phyloP scores from a whole-genome alignment of 2,797 vertebrate genomes.

The Crotalus adamanteus region DNA sequence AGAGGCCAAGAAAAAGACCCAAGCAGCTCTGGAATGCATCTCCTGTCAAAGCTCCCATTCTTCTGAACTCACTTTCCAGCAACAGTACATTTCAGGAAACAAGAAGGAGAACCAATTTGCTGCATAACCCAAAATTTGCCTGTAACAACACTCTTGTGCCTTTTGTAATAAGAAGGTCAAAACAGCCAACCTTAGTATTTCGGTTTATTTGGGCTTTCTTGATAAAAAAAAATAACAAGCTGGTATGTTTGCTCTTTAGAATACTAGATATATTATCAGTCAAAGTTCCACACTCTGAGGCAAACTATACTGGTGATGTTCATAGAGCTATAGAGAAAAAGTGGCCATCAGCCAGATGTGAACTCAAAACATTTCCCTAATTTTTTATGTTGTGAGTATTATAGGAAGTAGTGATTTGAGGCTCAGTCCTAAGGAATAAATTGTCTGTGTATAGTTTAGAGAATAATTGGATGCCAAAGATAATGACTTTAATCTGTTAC shows the following conservation, averaged over 20 bases:
- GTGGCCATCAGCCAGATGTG: background rate
- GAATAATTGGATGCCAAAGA: conserved; percentile 24
- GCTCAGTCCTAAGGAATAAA: background rate
- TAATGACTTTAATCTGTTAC: conserved; percentile 10
- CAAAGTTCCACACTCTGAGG: conserved; percentile 8
- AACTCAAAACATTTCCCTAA: background rate
- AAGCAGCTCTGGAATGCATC: background rate
- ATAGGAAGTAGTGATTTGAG: background rate
- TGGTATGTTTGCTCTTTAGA: conserved; percentile 18
- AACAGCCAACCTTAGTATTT: background rate
- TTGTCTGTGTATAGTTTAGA: background rate
- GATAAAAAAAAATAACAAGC: background rate
- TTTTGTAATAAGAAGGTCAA: conserved; percentile 15
- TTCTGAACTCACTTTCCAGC: background rate
- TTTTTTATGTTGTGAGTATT: background rate
- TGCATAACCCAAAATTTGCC: conserved; percentile 37
- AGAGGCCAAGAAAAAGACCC: conserved; percentile 13
- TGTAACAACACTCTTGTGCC: conserved; percentile 16
- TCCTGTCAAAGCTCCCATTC: background rate
- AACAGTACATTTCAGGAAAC: conserved; percentile 13
- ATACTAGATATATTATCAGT: background rate
- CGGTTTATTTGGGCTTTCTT: background rate
- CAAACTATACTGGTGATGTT: background rate
- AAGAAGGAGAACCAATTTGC: conserved; percentile 33
- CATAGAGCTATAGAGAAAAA: background rate